Evolutionary conservation across 2,797 vertebrate genomes (phyloP).

Genomic region (Gallirallus australis): DNA sequence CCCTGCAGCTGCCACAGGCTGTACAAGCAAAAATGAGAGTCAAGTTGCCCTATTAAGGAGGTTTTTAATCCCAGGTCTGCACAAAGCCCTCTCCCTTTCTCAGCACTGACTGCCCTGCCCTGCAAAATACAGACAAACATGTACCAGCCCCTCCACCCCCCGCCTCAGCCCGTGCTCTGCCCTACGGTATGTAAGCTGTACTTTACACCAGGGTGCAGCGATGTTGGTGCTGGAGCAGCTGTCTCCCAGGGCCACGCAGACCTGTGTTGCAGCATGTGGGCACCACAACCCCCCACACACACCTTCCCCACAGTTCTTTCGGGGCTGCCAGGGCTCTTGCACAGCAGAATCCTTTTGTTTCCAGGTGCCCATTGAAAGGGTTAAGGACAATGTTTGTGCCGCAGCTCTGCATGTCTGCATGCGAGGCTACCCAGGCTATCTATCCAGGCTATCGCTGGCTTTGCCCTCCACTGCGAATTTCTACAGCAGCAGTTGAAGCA

Average conservation of each 20-base stretch:
- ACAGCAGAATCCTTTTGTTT: not conserved
- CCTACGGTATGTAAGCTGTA: not conserved
- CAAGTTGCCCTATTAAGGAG: not conserved
- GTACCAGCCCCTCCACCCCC: not conserved
- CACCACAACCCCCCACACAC: not conserved
- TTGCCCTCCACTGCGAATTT: conserved; percentile 17
- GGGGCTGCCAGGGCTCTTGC: not conserved
- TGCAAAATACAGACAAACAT: rapidly evolving
- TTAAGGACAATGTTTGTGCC: conserved; percentile 4
- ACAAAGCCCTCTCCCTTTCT: not conserved
- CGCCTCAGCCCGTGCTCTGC: not conserved
- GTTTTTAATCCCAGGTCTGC: not conserved
- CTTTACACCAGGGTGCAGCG: not conserved
- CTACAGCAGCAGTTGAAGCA: not conserved
- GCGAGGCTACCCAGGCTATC: conserved; percentile 16
- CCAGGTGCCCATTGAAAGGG: conserved; percentile 68
- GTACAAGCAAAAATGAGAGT: not conserved
- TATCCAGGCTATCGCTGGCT: conserved; percentile 27
- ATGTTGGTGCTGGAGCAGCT: not conserved
- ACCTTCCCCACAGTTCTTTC: rapidly evolving
- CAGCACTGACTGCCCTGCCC: not conserved
- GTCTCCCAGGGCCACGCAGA: not conserved
- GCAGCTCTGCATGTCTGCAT: conserved; percentile 74
- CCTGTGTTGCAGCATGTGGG: rapidly evolving
- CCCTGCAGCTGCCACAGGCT: rapidly evolving